phyloP scores from a whole-genome alignment of 2,113 vertebrate genomes.

The Peromyscus polionotus region DNA sequence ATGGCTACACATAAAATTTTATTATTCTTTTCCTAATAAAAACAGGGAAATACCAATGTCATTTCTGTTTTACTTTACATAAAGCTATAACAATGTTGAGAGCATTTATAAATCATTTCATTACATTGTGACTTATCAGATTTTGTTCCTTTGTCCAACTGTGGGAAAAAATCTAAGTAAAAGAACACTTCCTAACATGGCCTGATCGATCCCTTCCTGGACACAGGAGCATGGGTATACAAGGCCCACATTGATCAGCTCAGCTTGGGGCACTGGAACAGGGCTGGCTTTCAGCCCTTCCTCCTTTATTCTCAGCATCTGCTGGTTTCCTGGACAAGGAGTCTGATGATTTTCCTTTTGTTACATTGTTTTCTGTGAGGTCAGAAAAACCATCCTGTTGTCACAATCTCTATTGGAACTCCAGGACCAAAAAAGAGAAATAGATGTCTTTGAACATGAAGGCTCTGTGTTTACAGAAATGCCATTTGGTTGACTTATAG shows the following conservation, averaged over 20 bases:
- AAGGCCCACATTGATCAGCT: conserved; percentile 51
- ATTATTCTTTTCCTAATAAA: conserved; percentile 16
- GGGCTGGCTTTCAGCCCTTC: not conserved
- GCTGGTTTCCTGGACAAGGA: conserved; percentile 10
- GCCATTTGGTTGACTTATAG: conserved; percentile 49
- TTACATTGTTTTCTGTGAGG: conserved; percentile 73
- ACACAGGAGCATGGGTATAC: not conserved
- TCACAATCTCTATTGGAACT: conserved; percentile 57
- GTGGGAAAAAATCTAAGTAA: not conserved
- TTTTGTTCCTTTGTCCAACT: conserved; percentile 14
- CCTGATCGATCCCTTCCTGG: not conserved
- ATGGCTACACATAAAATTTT: not conserved
- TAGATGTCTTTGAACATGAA: conserved; percentile 57
- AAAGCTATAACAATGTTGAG: not conserved
- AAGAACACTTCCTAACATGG: conserved; percentile 8
- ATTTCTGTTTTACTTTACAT: conserved; percentile 35
- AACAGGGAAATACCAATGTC: not conserved
- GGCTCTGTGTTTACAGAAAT: conserved; percentile 39
- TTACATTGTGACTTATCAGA: not conserved
- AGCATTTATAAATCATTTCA: not conserved
- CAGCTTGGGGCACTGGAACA: not conserved
- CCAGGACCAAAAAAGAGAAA: conserved; percentile 60
- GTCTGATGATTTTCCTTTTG: conserved; percentile 65
- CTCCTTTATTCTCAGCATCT: conserved; percentile 63
- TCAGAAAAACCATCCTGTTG: conserved; percentile 73